These are phyloP conservation scores for Piprites chloris DNA, from an alignment of 2,113 vertebrate genomes.

Conservation along the genomic window DNA sequence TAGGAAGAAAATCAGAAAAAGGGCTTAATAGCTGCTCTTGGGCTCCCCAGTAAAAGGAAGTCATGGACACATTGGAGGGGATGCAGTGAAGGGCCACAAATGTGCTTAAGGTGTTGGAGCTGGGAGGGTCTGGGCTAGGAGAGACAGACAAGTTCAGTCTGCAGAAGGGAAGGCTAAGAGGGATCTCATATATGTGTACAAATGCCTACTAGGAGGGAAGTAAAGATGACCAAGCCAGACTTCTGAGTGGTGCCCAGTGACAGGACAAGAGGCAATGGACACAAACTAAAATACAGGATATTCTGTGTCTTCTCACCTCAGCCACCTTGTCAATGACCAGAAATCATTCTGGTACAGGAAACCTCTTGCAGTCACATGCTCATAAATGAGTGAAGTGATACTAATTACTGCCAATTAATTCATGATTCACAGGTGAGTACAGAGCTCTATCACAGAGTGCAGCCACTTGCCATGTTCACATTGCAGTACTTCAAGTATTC, in stretches of 20 bases:
- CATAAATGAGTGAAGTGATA: not conserved
- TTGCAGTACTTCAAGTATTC: not conserved
- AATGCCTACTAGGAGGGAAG: not conserved
- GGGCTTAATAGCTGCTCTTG: not conserved
- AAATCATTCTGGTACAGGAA: not conserved
- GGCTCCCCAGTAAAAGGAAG: not conserved
- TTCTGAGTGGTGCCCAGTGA: not conserved
- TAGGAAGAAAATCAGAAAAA: not conserved
- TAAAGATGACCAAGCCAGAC: not conserved
- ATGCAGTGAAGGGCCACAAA: not conserved
- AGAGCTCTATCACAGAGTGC: not conserved
- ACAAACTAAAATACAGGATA: not conserved
- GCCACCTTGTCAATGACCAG: not conserved
- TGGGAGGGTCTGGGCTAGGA: not conserved
- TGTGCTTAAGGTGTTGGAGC: not conserved
- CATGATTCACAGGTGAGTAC: not conserved
- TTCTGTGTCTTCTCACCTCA: not conserved
- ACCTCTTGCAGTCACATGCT: not conserved
- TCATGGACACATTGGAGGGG: not conserved
- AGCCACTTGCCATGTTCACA: not conserved
- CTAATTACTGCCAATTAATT: not conserved
- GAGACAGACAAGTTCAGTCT: not conserved
- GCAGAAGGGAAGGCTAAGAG: not conserved
- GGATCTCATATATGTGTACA: fast-evolving
- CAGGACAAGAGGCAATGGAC: not conserved